Base-by-base conservation (phyloP, 2,888 invertebrate genomes). In the Erynnis tages region DNA sequence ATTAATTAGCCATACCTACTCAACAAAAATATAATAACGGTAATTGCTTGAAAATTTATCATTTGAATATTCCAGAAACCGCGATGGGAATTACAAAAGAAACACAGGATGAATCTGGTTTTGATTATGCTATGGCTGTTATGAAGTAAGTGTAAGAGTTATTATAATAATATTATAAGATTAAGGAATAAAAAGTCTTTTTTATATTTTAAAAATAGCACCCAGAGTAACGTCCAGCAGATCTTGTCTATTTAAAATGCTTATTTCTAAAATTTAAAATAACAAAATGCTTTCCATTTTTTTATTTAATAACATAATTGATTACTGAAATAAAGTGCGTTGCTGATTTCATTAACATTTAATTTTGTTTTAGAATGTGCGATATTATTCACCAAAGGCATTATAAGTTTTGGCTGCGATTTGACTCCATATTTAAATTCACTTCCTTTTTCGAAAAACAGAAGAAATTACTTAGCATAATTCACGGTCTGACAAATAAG, bases 61-160 rank as follows among this genome's bases (percentile, higher is more conserved):
- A 43, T 32, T 32, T 30, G 25, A 23, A 21, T 53, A 30, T 85
- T 83, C 13, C 75, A 92, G 94, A 95, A 86, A 96, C 96, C 8
- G 96, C 95, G 0, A 96, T 96, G 96, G 96, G 96, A 16, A 94
- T 94, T 0, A 93, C 93, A 50, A 94, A 93, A 70, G 91, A 92
- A 61, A 93, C 93, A 29, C 93, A 95, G 76, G 91, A 94, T 71
- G 90, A 92, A 74, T 82, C 91, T 66, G 95, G 95, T 45, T 94
- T 92, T 68, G 94, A 95, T 66, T 96, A 96, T 66, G 95, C 95
- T 3, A 93, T 94, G 92, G 95, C 95, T 56, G 95, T 95, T 0
- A 95, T 95, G 92, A 95, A 95, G 83, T 90, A 59, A 80, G 82
- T 35, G 2, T 14, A 0, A 19, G 5, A 0, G 2, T 34, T 1